Evolutionary conservation across 2,888 invertebrate species (phyloP), one percentile per base, ranked within the genome.

Genomic region (Caenorhabditis macrosperma): DNA sequence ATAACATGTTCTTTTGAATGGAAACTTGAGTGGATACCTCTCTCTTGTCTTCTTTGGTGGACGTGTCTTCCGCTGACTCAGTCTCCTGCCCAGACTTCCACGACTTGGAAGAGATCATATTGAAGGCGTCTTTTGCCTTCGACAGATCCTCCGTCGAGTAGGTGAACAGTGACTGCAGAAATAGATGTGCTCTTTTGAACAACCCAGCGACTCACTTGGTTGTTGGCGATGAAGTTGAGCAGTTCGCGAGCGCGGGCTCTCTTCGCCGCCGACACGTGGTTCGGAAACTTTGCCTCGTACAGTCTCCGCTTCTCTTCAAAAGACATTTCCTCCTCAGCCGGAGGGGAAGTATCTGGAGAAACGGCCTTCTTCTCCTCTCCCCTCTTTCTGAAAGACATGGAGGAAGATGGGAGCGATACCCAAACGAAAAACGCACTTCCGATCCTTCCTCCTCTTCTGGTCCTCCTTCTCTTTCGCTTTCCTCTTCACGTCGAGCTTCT

Each of bases 301-400:
- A 61, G 33, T 3, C 35, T 54, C 5, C 61, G 44, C 20, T 71
- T 71, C 17, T 71, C 61, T 20, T 63, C 55, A 20, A 71, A 71
- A n/a, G 48, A 20, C 69, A 71, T 54, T 17, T 57, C 57, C 26
- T 64, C 26, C 12, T 17, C 12, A 3, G 20, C 28, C 28, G 20
- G 5, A 33, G 33, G 9, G 6, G 33, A 5, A 33, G 9, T 33
- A 5, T 5, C 6, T 38, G 38, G n/a, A 46, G 46, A 9, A 46
- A 3, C 46, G n/a, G n/a, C n/a, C n/a, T n/a, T n/a, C n/a, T n/a
- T n/a, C n/a, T n/a, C n/a, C n/a, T n/a, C n/a, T n/a, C n/a, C n/a
- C n/a, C n/a, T n/a, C n/a, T n/a, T n/a, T n/a, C n/a, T n/a, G n/a
- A n/a, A n/a, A n/a, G n/a, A n/a, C n/a, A n/a, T n/a, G n/a, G n/a